phyloP scores from a whole-genome alignment of 1,140 invertebrate genomes.

The Grapholita molesta region DNA sequence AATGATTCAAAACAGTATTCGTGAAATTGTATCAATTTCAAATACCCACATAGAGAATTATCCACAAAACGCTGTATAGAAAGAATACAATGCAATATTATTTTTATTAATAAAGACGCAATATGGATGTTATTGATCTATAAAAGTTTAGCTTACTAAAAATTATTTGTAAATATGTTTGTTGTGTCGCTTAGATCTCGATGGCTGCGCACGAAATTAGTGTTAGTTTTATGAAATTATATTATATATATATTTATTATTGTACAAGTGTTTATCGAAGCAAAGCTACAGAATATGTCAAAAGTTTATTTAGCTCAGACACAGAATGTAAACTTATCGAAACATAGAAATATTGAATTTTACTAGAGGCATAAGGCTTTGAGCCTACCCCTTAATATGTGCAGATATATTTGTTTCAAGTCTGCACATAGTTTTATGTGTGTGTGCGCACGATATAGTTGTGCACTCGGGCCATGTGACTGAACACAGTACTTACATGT shows the following conservation, averaged over 20 bases:
- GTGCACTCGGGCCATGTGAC: background rate
- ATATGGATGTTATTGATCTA: conserved; percentile 8
- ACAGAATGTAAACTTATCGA: background rate
- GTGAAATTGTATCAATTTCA: conserved; percentile 17
- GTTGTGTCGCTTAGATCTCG: background rate
- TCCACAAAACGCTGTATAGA: background rate
- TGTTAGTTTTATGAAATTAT: background rate
- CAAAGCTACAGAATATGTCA: background rate
- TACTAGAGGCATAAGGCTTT: background rate
- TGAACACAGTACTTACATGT: conserved; percentile 3
- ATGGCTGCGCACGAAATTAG: background rate
- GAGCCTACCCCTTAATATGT: background rate
- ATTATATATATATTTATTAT: background rate
- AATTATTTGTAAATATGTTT: conserved; percentile 13
- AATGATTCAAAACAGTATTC: background rate
- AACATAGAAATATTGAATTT: background rate
- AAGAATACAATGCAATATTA: background rate
- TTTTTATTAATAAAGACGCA: background rate
- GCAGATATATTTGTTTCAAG: conserved; percentile 16
- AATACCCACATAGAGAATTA: background rate
- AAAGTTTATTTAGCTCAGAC: background rate
- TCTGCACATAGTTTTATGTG: background rate
- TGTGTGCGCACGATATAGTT: conserved; percentile 9
- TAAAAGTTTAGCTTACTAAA: background rate
- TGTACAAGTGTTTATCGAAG: background rate